Conservation (phyloP, 2,888 invertebrate species). For the Thera obeliscata region DNA sequence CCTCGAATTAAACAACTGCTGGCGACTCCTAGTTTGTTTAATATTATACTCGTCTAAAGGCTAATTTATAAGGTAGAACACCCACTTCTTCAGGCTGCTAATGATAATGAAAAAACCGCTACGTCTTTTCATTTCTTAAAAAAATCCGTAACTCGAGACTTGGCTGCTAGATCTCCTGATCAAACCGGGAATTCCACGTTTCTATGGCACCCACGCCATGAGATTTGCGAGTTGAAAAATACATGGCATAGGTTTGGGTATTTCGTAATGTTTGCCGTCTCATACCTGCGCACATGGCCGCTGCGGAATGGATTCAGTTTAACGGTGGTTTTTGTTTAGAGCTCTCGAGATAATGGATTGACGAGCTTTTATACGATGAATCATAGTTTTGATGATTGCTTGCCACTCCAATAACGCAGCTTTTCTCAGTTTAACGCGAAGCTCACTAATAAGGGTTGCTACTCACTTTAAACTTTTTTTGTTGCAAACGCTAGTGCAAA, state of each 20-base stretch:
- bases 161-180: neutral
- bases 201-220: neutral
- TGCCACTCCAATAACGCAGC: neutral
- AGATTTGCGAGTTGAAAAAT: conserved; percentile 7
- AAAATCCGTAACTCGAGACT: neutral
- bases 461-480: no score
- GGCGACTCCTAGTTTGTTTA: no score
- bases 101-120: no score
- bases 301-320: neutral
- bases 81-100: no score
- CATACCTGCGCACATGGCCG: conserved; percentile 15
- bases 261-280: conserved; percentile 4
- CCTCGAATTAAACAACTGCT: no score
- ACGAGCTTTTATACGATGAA: conserved; percentile 6
- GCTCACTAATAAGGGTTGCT: no score
- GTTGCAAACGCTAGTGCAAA: no score
- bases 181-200: conserved; percentile 1
- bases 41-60: no score
- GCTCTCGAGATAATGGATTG: conserved; percentile 15
- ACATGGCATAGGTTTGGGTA: neutral
- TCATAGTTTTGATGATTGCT: conserved; percentile 5
- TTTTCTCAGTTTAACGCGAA: neutral
- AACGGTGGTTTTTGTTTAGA: conserved; percentile 10
- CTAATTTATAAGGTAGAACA: no score
- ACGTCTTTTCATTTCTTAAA: neutral